Conservation (phyloP, 2,888 invertebrate genomes). For the Coleophora deauratella region DNA sequence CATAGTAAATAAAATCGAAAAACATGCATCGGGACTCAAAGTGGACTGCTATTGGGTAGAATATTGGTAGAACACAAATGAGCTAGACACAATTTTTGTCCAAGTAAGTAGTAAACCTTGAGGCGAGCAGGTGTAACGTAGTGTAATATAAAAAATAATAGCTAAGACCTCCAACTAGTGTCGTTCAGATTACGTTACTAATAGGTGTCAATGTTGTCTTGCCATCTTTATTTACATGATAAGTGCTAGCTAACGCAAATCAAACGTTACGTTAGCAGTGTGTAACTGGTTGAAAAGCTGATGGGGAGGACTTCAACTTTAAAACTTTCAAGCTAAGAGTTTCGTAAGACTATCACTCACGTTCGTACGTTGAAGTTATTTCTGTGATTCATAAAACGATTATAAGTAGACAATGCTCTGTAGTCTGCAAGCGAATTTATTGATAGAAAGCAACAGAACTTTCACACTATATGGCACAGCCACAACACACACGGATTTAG, state of each 20-base stretch:
- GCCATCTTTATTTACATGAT: slow-evolving; percentile 30
- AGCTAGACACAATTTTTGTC: too few relatives aligned
- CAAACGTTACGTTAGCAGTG: background rate
- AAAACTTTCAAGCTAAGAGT: too few relatives aligned
- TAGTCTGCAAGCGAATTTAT: slow-evolving; percentile 21
- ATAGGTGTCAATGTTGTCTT: slow-evolving; percentile 3
- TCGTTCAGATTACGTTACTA: slow-evolving; percentile 6
- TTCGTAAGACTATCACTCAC: too few relatives aligned
- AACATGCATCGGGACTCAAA: too few relatives aligned
- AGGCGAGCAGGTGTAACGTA: too few relatives aligned
- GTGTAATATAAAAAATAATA: background rate
- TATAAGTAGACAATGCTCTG: slow-evolving; percentile 11
- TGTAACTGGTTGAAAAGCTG: background rate
- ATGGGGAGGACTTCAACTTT: too few relatives aligned
- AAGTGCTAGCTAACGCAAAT: slow-evolving; percentile 26
- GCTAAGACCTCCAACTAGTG: slow-evolving; percentile 20
- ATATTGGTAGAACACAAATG: too few relatives aligned
- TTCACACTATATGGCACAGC: slow-evolving; percentile 32
- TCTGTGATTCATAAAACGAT: background rate
- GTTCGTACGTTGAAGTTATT: too few relatives aligned
- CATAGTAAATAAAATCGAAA: too few relatives aligned
- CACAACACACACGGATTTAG: slow-evolving; percentile 13
- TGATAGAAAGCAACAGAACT: slow-evolving; percentile 48
- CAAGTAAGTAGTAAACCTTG: too few relatives aligned
- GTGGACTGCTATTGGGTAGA: too few relatives aligned